Base-by-base conservation (phyloP, 2,888 invertebrate species). In the Aradus depressus region DNA sequence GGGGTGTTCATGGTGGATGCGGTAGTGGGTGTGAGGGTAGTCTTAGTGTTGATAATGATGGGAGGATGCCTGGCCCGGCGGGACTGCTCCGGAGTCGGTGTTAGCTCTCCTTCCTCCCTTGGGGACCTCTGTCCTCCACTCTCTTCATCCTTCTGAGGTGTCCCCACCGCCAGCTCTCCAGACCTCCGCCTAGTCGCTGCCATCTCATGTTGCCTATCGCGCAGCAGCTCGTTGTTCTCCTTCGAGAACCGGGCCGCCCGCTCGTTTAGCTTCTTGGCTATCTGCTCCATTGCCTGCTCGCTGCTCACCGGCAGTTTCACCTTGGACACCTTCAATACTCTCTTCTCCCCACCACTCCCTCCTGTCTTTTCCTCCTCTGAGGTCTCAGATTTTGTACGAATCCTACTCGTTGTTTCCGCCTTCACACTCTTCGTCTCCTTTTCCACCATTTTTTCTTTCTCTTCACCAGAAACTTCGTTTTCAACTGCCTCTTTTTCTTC, bases 261-360 rank as follows among this genome's bases (percentile, higher is more conserved):
- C 31, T 55, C 55, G 39, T 52, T 55, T 31, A 52, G 41, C 32
- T 50, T 55, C 32, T 50, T 52, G 12, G 44, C 52, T 6, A 55
- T 50, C 21, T 55, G 48, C 12, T 52, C 52, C 26, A 52, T 37
- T 16, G 47, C 47, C 34, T 31, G 47, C 25, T 51, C 51, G n/a
- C 28, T 50, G 18, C 35, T 41, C n/a, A 51, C 53, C 8, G 44
- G 22, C 12, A 26, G 41, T 25, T 39, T 44, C 2, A 18, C 19
- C 14, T 37, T 18, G n/a, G 23, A 1, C n/a, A 34, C 35, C 2
- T n/a, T 8, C 23, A 23, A 10, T 14, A 38, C 37, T 26, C 18
- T 2, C 12, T 38, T 47, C n/a, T n/a, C n/a, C n/a, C n/a, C n/a
- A n/a, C n/a, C n/a, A n/a, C n/a, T n/a, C n/a, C n/a, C n/a, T n/a